A percentile compares a stretch with the other conserved stretches of the same genome.
phyloP scores from a whole-genome alignment of 2,888 invertebrate species.

The Thera britannica region DNA sequence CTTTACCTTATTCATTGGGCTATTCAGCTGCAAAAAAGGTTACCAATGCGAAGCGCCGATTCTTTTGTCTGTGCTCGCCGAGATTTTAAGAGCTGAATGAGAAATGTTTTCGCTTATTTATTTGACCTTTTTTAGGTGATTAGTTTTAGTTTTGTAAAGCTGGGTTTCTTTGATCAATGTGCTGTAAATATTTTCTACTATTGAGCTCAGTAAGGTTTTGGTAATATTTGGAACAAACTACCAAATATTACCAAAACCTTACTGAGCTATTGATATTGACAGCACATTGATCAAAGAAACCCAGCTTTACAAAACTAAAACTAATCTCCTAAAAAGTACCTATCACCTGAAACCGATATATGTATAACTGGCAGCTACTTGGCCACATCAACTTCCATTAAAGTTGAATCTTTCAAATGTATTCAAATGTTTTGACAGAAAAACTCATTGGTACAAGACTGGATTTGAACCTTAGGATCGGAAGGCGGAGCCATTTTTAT shows the following conservation, averaged over 20 bases:
- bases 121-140: not conserved
- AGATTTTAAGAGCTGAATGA: slow-evolving; percentile 22
- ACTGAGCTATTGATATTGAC: not conserved
- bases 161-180: not conserved
- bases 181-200: not conserved
- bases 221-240: not conserved
- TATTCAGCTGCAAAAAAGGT: slow-evolving; percentile 31
- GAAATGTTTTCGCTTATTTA: slow-evolving; percentile 15
- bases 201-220: not conserved
- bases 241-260: not conserved
- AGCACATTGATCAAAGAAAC: not conserved
- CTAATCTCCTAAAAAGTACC: not conserved
- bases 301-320: not conserved
- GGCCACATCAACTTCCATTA: too few relatives aligned
- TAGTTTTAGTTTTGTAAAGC: not conserved
- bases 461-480: too few relatives aligned
- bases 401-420: too few relatives aligned
- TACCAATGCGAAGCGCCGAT: slow-evolving; percentile 27
- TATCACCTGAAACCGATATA: not conserved
- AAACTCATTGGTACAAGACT: too few relatives aligned
- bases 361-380: not conserved
- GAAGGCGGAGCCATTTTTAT: too few relatives aligned
- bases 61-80: slow-evolving; percentile 26
- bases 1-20: slow-evolving; percentile 70
- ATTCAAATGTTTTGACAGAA: too few relatives aligned